phyloP scores from a whole-genome alignment of 2,113 vertebrate genomes.

The Tetrao urogallus region DNA sequence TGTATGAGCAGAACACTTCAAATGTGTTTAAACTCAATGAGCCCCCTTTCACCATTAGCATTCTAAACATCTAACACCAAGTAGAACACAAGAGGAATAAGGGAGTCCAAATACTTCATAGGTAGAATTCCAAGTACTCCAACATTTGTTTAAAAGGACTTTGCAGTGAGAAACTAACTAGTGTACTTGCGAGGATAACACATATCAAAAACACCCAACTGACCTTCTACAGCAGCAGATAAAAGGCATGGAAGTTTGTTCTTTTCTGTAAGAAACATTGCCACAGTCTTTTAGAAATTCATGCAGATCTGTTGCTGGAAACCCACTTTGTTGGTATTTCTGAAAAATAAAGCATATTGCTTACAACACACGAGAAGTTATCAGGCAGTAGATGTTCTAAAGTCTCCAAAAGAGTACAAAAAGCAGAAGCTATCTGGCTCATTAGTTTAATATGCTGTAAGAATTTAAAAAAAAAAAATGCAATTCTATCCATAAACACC shows the following conservation, averaged over 20 bases:
- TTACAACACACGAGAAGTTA: neutral
- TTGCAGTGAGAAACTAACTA: neutral
- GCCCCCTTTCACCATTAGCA: neutral
- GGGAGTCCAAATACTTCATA: neutral
- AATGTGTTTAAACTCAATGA: neutral
- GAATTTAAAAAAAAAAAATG: neutral
- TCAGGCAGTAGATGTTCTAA: neutral
- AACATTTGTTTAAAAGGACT: neutral
- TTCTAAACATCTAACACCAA: neutral
- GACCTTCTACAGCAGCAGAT: constrained; percentile 86
- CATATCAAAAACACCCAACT: constrained; percentile 3
- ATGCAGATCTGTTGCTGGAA: constrained; percentile 91
- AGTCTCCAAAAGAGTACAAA: neutral
- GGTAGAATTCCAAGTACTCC: neutral
- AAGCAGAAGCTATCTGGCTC: neutral
- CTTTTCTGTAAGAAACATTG: constrained; percentile 35
- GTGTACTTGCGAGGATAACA: neutral
- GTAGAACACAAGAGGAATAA: neutral
- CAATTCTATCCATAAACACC: neutral
- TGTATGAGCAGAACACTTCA: neutral
- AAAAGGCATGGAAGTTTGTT: constrained; percentile 20
- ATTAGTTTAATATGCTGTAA: neutral
- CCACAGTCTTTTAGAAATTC: constrained; percentile 84
- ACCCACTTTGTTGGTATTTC: constrained; percentile 90
- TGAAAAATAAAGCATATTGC: constrained; percentile 64